Percentiles rank a stretch among this genome's conserved stretches.
Conservation (phyloP, 2,888 invertebrate genomes). For the Euclidia mi region DNA sequence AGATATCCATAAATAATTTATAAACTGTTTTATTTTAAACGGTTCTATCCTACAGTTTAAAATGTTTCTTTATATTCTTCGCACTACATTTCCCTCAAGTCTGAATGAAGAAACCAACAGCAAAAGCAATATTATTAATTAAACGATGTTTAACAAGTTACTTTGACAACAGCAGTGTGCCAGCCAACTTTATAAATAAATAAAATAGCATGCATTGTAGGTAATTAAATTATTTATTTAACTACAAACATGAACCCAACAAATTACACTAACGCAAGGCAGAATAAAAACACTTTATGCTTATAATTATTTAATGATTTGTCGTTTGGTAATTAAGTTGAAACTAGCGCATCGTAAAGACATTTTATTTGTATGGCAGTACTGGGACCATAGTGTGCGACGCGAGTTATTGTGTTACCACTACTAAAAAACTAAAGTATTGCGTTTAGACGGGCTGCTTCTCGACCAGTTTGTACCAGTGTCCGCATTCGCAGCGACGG, state of each 20-base stretch:
- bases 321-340: slow-evolving; percentile 58
- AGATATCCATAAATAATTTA: too few species aligned
- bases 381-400: slow-evolving; percentile 66
- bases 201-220: slow-evolving; percentile 38
- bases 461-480: slow-evolving; percentile 98
- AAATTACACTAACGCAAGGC: slow-evolving; percentile 51
- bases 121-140: too few species aligned
- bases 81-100: too few species aligned
- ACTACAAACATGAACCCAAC: slow-evolving; percentile 47
- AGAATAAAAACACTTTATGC: slow-evolving; percentile 79
- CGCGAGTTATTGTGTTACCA: slow-evolving; percentile 75
- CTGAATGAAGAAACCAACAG: too few species aligned
- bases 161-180: too few species aligned
- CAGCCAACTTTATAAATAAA: slow-evolving; percentile 5
- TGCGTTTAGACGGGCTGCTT: slow-evolving; percentile 92
- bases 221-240: slow-evolving; percentile 61
- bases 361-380: slow-evolving; percentile 66
- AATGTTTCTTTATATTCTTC: too few species aligned
- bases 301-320: slow-evolving; percentile 83
- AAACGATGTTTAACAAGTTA: too few species aligned
- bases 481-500: slow-evolving; percentile 98
- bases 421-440: slow-evolving; percentile 78
- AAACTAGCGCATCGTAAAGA: slow-evolving; percentile 69
- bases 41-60: too few species aligned
- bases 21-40: too few species aligned